phyloP scores from a whole-genome alignment of 1,140 invertebrate species.

The Bombus terrestris region DNA sequence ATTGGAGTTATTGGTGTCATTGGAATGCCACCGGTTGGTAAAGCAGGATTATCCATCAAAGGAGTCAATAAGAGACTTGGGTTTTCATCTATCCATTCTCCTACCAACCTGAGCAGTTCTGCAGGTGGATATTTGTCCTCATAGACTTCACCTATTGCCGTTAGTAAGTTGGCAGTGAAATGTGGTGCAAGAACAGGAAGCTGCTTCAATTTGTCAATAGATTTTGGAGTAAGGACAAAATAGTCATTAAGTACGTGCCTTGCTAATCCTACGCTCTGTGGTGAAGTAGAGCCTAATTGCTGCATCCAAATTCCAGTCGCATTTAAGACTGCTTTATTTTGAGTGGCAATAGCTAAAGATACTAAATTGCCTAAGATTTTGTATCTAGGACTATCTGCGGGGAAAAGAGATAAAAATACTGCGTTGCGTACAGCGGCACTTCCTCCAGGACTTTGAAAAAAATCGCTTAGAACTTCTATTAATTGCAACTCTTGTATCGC shows the following conservation, averaged over 20 bases:
- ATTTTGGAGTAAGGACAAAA: constrained; percentile 87
- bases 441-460: constrained; percentile 86
- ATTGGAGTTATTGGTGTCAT: constrained; percentile 93
- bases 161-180: constrained; percentile 91
- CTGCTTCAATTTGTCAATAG: constrained; percentile 85
- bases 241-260: constrained; percentile 91
- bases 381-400: constrained; percentile 86
- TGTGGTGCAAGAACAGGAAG: constrained; percentile 88
- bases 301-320: constrained; percentile 93
- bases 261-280: constrained; percentile 87
- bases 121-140: constrained; percentile 78
- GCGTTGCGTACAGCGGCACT: constrained; percentile 90
- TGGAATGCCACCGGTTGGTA: constrained; percentile 90
- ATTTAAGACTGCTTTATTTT: constrained; percentile 87
- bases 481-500: constrained; percentile 90
- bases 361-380: constrained; percentile 90
- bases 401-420: constrained; percentile 90
- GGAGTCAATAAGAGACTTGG: constrained; percentile 88
- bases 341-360: constrained; percentile 89
- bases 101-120: constrained; percentile 75
- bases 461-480: constrained; percentile 89
- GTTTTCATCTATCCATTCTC: constrained; percentile 84
- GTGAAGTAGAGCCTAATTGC: constrained; percentile 90
- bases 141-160: constrained; percentile 91
- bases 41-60: constrained; percentile 86